These are phyloP conservation scores for Listrodromus nycthemerus DNA, from an alignment of 2,888 invertebrate species.

Conservation along the genomic window DNA sequence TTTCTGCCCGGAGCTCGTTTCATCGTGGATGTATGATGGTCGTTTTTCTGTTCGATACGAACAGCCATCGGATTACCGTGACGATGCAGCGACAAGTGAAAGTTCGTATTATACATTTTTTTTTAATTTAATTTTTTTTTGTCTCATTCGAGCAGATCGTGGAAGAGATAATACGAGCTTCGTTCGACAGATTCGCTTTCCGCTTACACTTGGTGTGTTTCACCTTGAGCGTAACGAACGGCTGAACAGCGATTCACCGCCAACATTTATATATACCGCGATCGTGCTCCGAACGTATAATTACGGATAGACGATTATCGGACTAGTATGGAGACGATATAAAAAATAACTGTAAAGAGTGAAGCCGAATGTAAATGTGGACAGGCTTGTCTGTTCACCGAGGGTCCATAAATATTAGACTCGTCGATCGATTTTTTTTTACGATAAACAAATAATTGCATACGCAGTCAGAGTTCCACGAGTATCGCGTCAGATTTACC, in stretches of 20 bases:
- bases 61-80: conserved; percentile 1
- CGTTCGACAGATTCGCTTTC: conserved; percentile 16
- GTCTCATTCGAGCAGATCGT: not conserved
- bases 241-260: conserved; percentile 3
- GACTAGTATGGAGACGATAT: not conserved
- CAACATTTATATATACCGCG: not conserved
- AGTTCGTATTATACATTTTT: conserved; percentile 40
- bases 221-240: conserved; percentile 14
- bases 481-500: conserved; percentile 2
- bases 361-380: not conserved
- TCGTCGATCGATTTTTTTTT: conserved; percentile 29
- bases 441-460: conserved; percentile 33
- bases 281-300: not conserved
- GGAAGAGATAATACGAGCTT: not conserved
- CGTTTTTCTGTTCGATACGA: not conserved
- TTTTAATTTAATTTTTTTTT: not conserved
- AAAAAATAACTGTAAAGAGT: conserved; percentile 16
- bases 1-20: not conserved
- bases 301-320: conserved; percentile 10
- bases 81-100: conserved; percentile 49
- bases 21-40: not conserved
- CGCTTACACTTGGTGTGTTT: not conserved
- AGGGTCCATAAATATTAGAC: conserved; percentile 22
- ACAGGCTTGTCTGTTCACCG: not conserved
- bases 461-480: not conserved